Percentiles rank a stretch among this genome's conserved stretches.
Evolutionary conservation across 2,797 vertebrate genomes (phyloP).

Genomic region (Squalus acanthias): DNA sequence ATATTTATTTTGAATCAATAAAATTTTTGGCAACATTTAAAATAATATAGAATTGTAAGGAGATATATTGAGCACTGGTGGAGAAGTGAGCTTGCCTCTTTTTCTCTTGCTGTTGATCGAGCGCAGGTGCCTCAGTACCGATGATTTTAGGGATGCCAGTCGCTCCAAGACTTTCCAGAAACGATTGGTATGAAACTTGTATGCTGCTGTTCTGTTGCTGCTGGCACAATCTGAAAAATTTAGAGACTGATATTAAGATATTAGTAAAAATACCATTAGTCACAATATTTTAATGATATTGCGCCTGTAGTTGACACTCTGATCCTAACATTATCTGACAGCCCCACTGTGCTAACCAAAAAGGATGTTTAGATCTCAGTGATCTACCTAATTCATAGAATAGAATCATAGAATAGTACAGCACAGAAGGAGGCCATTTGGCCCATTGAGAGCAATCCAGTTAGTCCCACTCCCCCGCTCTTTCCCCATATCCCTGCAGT

Average conservation of each 20-base stretch:
- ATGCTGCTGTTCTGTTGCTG: conserved; percentile 48
- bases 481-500: too few relatives aligned
- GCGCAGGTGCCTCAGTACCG: neutral
- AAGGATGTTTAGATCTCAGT: neutral
- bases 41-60: neutral
- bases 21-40: neutral
- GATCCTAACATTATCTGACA: neutral
- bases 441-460: too few relatives aligned
- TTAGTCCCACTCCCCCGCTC: too few relatives aligned
- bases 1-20: neutral
- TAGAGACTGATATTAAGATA: conserved; percentile 37
- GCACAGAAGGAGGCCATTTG: too few relatives aligned
- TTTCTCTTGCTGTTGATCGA: neutral
- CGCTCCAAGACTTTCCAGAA: conserved; percentile 56
- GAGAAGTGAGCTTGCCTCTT: conserved; percentile 7
- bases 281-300: neutral
- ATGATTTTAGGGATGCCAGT: conserved; percentile 40
- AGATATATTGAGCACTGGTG: neutral
- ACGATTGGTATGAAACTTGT: conserved; percentile 54
- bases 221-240: conserved; percentile 53
- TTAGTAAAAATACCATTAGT: conserved; percentile 39
- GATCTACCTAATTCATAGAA: neutral
- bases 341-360: neutral
- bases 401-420: too few relatives aligned
- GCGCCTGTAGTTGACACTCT: neutral